Base-by-base conservation (phyloP, 2,888 invertebrate genomes). In the Harmothoe impar region DNA sequence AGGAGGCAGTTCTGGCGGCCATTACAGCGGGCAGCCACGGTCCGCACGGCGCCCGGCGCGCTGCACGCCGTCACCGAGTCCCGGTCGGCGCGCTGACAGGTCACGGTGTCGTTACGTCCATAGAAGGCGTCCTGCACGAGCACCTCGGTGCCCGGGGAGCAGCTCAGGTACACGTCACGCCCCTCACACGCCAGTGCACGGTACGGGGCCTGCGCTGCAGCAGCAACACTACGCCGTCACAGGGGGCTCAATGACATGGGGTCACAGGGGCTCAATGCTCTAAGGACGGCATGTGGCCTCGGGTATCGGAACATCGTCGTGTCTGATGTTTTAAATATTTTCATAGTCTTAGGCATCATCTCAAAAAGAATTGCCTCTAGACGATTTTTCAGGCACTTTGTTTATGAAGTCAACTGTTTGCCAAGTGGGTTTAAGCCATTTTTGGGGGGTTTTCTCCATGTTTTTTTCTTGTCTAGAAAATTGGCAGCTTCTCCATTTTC, bases 61-160 rank as follows among this genome's bases (percentile, higher is more conserved):
- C 31, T 54, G 56, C 54, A 86, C 29, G 7, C 52, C 1, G 56
- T 54, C 15, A 25, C 12, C 5, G 29, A 29, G 86, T 86, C 54
- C 0, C 56, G 52, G 25, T n/a, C 12, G 1, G 25, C 17, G 52
- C 25, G 23, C 5, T 1, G 3, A 52, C 89, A 89, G 51, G 89
- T 77, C 29, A 25, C 77, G 3, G 77, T 43, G 51, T 89, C 78
- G 77, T 89, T 89, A 1, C 89, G 72, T 43, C 89, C 89, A 51
- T 77, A 89, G 89, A 78, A 89, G 43, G 33, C 89, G 12, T 89
- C 77, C 29, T 25, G 43, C 0, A 89, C 10, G 25, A 23, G 35
- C 35, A 89, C 25, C 25, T 33, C 43, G 25, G 5, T 17, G 31
- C 89, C 89, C 0, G 89, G 78, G 0, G 77, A 77, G 77, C 89